Base-by-base conservation (phyloP, 2,113 vertebrate species). In the Mystacornis crossleyi region DNA sequence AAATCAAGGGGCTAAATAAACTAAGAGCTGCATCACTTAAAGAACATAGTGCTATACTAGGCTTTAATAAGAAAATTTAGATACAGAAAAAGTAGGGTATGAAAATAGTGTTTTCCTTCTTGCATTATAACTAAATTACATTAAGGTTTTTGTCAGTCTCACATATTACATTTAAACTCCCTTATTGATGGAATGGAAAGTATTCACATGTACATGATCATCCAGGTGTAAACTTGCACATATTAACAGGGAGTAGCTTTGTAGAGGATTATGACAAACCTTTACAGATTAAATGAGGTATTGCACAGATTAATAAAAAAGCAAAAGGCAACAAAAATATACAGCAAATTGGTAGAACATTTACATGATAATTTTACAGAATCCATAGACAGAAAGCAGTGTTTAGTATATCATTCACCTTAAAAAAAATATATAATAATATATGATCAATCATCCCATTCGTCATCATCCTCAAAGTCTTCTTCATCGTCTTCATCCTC, bases 401-500 rank as follows among this genome's bases (percentile, higher is more conserved):
- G 98, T 99, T 98, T 99, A 99, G 98, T 98, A 98, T 99, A 97
- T 98, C 97, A 97, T 97, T 98, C 98, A 98, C 98, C 98, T 98
- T 98, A 98, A 98, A 98, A 98, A 98, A 98, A 62, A 98, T 97
- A 98, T 98, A 98, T 97, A 97, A 98, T 98, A 97, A 96, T 97
- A 98, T 96, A 96, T 96, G 95, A 94, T 99, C 99, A 99, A 98
- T 99, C 99, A 73, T 99, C 99, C 99, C 99, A 99, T 98, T 99
- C 99, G 7, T 99, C 99, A n/a, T 99, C 99, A 38, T 99, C 99
- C 83, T 99, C 99, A 97, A 99, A 99, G 97, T 99, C 99, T 97
- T 99, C 99, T 20, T 99, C 99, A 4, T 99, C 99, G 0, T 99
- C 99, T 70, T 99, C 99, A 97, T 99, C 99, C 86, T 99, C 99